phyloP scores from a whole-genome alignment of 2,113 vertebrate species.

The Vulpes lagopus region DNA sequence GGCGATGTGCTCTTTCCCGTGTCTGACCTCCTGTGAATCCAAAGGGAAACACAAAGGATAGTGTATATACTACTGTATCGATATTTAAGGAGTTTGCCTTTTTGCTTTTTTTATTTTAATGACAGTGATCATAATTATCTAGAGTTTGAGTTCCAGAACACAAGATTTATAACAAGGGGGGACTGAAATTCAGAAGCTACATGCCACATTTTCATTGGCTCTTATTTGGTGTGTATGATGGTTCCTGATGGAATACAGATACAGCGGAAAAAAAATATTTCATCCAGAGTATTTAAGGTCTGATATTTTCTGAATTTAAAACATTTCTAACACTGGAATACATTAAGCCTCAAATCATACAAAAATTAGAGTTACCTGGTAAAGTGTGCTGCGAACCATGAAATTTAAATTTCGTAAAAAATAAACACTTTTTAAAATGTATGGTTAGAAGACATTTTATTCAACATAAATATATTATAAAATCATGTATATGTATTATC shows the following conservation, averaged over 20 bases:
- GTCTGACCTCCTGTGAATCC: not conserved
- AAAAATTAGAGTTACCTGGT: not conserved
- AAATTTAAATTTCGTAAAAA: not conserved
- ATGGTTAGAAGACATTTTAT: not conserved
- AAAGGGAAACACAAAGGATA: not conserved
- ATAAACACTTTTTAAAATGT: not conserved
- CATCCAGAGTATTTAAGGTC: not conserved
- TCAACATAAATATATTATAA: not conserved
- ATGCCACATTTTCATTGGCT: not conserved
- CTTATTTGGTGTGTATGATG: not conserved
- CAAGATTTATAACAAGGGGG: not conserved
- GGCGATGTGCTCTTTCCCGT: not conserved
- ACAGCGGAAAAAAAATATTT: not conserved
- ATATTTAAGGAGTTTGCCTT: not conserved
- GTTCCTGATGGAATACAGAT: not conserved
- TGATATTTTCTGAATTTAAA: conserved; percentile 9
- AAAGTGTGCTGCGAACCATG: not conserved
- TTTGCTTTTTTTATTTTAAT: not conserved
- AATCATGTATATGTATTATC: not conserved
- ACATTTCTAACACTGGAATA: not conserved
- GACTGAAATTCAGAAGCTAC: not conserved
- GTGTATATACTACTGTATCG: not conserved
- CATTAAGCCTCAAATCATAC: not conserved
- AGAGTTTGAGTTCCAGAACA: not conserved
- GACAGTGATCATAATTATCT: not conserved